Evolutionary conservation across 2,113 vertebrate genomes (phyloP).

Genomic region (Tricholaema leucomelas): DNA sequence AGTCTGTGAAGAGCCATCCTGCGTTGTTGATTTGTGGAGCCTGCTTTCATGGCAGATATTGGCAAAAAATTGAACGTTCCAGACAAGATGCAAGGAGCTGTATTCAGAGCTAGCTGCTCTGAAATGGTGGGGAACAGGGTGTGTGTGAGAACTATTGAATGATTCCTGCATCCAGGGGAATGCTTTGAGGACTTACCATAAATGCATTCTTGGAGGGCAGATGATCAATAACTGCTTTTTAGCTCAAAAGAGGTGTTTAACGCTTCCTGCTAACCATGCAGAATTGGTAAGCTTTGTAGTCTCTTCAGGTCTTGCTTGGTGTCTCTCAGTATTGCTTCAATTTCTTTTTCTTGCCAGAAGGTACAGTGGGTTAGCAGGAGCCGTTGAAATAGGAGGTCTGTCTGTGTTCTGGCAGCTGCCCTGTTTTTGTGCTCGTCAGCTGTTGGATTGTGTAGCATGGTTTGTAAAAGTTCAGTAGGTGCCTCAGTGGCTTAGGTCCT

Average conservation of each 20-base stretch:
- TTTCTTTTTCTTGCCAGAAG: neutral
- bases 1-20: neutral
- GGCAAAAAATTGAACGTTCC: neutral
- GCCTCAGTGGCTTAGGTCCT: neutral
- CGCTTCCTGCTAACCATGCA: neutral
- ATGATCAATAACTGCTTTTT: conserved; percentile 24
- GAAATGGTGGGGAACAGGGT: neutral
- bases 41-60: neutral
- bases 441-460: neutral
- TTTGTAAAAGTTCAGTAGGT: neutral
- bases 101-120: neutral
- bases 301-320: neutral
- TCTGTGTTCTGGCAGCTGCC: neutral
- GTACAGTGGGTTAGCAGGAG: neutral
- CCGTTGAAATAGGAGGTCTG: accelerated
- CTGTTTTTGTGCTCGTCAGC: neutral
- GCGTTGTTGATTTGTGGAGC: neutral
- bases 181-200: neutral
- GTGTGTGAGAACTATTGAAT: neutral
- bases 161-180: neutral
- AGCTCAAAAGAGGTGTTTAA: conserved; percentile 1
- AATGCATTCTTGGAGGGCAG: neutral
- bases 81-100: neutral
- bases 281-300: neutral
- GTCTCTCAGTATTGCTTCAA: neutral